phyloP scores from a whole-genome alignment of 2,113 vertebrate species.

The Lipotes vexillifer region DNA sequence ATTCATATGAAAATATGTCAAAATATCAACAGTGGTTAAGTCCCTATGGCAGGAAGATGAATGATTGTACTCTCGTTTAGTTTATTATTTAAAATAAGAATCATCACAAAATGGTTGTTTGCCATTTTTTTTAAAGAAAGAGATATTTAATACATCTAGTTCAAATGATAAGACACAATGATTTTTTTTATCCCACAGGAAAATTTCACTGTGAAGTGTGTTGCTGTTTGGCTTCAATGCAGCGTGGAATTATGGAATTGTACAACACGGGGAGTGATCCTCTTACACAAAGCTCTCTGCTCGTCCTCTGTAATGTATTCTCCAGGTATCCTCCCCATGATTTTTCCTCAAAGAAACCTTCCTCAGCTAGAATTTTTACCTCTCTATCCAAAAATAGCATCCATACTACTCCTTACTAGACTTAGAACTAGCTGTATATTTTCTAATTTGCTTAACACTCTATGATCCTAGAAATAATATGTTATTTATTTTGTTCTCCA shows the following conservation, averaged over 20 bases:
- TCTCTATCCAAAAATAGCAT: neutral
- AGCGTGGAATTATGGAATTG: too few relatives aligned
- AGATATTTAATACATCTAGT: neutral
- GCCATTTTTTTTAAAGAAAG: neutral
- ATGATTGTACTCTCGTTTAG: neutral
- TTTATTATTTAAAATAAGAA: neutral
- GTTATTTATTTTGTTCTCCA: neutral
- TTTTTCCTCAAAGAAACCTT: neutral
- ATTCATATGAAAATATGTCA: neutral
- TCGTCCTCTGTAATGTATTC: neutral
- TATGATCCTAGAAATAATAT: neutral
- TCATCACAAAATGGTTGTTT: neutral
- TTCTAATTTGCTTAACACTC: neutral
- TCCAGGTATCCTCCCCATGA: neutral
- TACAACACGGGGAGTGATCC: neutral
- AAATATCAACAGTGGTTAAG: neutral
- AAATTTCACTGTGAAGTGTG: neutral
- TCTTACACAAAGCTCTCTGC: neutral
- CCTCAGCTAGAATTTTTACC: neutral
- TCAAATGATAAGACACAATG: neutral
- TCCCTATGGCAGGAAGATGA: neutral
- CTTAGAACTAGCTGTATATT: neutral
- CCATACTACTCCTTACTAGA: neutral
- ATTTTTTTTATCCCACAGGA: neutral
- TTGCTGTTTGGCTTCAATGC: neutral